These are phyloP conservation scores for Heliconius eleuchia DNA, from an alignment of 1,140 invertebrate genomes.

Conservation along the genomic window DNA sequence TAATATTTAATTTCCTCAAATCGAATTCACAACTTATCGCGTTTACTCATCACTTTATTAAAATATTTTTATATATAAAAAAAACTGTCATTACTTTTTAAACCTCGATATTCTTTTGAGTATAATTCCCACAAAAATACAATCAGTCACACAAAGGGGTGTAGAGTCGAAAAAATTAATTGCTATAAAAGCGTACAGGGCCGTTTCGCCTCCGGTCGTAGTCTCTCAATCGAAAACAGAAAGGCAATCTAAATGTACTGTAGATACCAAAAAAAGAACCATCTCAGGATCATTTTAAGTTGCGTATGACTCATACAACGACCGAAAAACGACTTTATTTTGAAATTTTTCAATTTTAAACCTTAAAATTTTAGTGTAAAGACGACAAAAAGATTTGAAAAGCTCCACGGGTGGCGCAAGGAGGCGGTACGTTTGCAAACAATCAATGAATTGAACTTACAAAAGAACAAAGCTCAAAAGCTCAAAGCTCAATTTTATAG, in stretches of 20 bases:
- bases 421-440: conserved; percentile 74
- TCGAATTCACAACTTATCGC: no score
- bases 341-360: conserved; percentile 39
- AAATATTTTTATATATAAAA: no score
- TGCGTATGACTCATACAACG: conserved; percentile 64
- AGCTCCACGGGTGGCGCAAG: conserved; percentile 62
- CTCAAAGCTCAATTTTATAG: conserved; percentile 49
- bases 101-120: neutral
- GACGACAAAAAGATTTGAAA: conserved; percentile 34
- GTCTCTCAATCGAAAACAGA: conserved; percentile 49
- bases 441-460: conserved; percentile 56
- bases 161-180: conserved; percentile 10
- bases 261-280: neutral
- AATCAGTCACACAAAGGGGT: conserved; percentile 13
- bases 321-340: conserved; percentile 38
- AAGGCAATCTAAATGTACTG: neutral
- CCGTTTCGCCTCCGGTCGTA: conserved; percentile 38
- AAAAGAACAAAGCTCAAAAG: conserved; percentile 57
- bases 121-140: conserved; percentile 16
- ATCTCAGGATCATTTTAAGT: conserved; percentile 52
- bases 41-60: no score
- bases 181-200: conserved; percentile 9
- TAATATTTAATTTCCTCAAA: no score
- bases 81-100: neutral
- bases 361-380: conserved; percentile 32